A percentile compares a stretch with the other conserved stretches of the same genome.
Conservation (phyloP, 2,797 vertebrate genomes). For the Neostethus bicornis region DNA sequence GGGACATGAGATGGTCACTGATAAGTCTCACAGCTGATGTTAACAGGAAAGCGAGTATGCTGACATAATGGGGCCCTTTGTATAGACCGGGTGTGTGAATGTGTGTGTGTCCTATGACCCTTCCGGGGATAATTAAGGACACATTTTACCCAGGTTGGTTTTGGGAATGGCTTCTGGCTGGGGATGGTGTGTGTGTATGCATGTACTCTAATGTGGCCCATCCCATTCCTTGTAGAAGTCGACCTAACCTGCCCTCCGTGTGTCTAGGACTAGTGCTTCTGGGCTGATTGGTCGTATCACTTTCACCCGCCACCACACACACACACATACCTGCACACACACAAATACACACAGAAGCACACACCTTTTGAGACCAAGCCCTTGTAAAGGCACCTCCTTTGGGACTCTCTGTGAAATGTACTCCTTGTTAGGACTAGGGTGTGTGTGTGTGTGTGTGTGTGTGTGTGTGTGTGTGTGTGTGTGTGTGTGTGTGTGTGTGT, state of each 20-base stretch:
- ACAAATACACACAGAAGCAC: slow-evolving; percentile 33
- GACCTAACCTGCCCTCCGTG: slow-evolving; percentile 69
- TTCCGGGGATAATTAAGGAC: slow-evolving; percentile 75
- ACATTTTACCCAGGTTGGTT: slow-evolving; percentile 67
- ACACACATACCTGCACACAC: slow-evolving; percentile 23
- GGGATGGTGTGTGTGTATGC: slow-evolving; percentile 24
- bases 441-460: slow-evolving; percentile 34
- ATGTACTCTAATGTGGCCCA: slow-evolving; percentile 43
- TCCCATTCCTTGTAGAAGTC: slow-evolving; percentile 55
- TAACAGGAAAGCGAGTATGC: slow-evolving; percentile 37
- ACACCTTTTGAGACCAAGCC: slow-evolving; percentile 71
- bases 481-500: slow-evolving; percentile 33
- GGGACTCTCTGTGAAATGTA: slow-evolving; percentile 72
- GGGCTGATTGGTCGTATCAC: slow-evolving; percentile 73
- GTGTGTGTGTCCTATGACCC: slow-evolving; percentile 58
- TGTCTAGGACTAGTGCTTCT: slow-evolving; percentile 62
- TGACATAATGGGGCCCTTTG: slow-evolving; percentile 69
- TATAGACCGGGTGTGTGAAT: slow-evolving; percentile 28
- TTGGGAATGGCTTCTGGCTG: slow-evolving; percentile 35
- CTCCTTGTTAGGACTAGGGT: slow-evolving; percentile 64
- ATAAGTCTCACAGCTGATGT: slow-evolving; percentile 58
- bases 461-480: slow-evolving; percentile 35
- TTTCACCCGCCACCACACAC: slow-evolving; percentile 65
- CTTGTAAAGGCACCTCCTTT: slow-evolving; percentile 73
- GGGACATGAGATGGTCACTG: slow-evolving; percentile 42